These are phyloP conservation scores for Rhabdophis nuchalis DNA, from an alignment of 2,797 vertebrate species.

Conservation along the genomic window DNA sequence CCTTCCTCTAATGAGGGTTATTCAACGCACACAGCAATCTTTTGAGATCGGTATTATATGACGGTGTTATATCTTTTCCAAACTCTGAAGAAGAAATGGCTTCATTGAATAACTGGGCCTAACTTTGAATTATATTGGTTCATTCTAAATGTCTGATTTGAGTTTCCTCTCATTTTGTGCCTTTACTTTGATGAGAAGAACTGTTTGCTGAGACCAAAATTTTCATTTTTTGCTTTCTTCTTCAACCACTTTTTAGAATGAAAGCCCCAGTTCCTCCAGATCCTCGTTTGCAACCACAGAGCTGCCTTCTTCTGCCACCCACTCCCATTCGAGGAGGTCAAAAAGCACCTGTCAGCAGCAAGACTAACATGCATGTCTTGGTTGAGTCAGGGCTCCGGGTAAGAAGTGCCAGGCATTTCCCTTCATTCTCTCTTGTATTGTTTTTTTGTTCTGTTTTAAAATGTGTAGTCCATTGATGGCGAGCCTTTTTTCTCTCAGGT, in stretches of 20 bases:
- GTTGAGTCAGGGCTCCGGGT: slow-evolving; percentile 92
- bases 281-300: slow-evolving; percentile 84
- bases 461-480: not conserved
- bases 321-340: slow-evolving; percentile 83
- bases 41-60: not conserved
- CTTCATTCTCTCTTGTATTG: not conserved
- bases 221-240: slow-evolving; percentile 26
- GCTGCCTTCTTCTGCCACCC: slow-evolving; percentile 88
- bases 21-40: not conserved
- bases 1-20: not conserved
- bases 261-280: slow-evolving; percentile 75
- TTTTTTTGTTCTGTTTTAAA: not conserved
- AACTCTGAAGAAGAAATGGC: not conserved
- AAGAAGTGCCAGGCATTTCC: slow-evolving; percentile 36
- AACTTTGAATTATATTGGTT: not conserved
- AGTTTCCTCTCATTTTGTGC: not conserved
- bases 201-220: not conserved
- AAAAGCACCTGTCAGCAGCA: slow-evolving; percentile 82
- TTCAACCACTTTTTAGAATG: slow-evolving; percentile 67
- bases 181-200: not conserved
- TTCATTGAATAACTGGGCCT: not conserved
- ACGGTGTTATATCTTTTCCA: not conserved
- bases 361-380: slow-evolving; percentile 89
- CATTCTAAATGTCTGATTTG: not conserved
- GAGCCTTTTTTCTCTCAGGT: no score